Conservation (phyloP, 1,140 invertebrate genomes). For the Caerostris extrusa region DNA sequence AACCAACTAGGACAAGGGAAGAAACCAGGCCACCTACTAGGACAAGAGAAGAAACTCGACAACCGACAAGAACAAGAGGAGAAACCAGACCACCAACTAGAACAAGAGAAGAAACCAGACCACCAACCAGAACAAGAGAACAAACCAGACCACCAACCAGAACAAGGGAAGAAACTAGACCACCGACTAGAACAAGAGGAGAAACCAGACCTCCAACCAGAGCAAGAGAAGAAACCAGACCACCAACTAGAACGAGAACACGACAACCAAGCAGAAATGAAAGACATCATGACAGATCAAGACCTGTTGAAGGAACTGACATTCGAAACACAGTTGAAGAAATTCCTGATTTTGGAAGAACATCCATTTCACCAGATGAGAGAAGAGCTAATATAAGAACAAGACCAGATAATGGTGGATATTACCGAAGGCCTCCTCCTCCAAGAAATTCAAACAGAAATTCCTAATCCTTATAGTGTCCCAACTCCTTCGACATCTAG, state of each 20-base stretch:
- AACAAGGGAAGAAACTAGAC: neutral
- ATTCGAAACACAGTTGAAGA: slow-evolving; percentile 11
- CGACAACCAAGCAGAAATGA: slow-evolving; percentile 22
- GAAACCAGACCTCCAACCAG: neutral
- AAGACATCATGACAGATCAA: slow-evolving; percentile 26
- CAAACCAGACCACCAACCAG: neutral
- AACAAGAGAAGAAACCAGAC: neutral
- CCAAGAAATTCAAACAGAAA: neutral
- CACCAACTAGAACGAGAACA: slow-evolving; percentile 8
- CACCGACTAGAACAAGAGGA: slow-evolving; percentile 10
- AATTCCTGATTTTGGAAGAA: neutral
- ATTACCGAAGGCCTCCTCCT: neutral
- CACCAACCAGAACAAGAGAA: neutral
- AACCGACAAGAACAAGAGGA: neutral
- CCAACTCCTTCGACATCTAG: neutral
- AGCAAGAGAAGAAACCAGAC: neutral
- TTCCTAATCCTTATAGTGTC: neutral
- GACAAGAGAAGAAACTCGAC: neutral
- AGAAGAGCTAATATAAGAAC: neutral
- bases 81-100: neutral
- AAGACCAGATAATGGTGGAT: neutral
- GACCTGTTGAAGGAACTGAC: slow-evolving; percentile 18
- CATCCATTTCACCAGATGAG: slow-evolving; percentile 9
- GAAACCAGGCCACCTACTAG: neutral
- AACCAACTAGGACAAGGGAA: neutral